phyloP scores from a whole-genome alignment of 1,140 invertebrate genomes.

The Bemisia tabaci region DNA sequence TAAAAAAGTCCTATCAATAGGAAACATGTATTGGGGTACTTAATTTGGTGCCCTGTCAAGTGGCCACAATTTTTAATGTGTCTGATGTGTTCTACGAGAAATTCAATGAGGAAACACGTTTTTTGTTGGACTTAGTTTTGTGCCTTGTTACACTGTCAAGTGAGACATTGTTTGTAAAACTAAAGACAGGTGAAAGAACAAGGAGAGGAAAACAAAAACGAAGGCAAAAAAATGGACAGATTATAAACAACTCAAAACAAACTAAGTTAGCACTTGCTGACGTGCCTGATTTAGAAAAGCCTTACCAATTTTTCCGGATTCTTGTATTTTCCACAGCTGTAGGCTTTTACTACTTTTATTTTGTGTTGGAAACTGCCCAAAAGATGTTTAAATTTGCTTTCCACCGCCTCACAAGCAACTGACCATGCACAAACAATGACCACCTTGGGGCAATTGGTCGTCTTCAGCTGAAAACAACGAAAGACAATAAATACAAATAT shows the following conservation, averaged over 20 bases:
- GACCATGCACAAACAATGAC: constrained; percentile 1
- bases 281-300: background rate
- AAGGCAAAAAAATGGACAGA: no score
- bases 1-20: no score
- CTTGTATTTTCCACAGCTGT: background rate
- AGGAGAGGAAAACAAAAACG: background rate
- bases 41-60: no score
- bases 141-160: no score
- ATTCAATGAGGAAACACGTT: no score
- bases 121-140: no score
- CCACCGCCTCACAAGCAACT: background rate
- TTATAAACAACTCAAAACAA: no score
- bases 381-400: background rate
- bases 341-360: background rate
- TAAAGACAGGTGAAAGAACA: background rate
- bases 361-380: background rate
- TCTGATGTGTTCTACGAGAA: no score
- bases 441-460: background rate
- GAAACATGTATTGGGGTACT: no score
- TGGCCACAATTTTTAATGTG: no score
- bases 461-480: background rate
- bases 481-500: no score
- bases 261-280: no score
- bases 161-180: background rate
- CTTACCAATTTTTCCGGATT: background rate